These are phyloP conservation scores for Andrena flavipes DNA, from an alignment of 2,888 invertebrate species.

Conservation along the genomic window DNA sequence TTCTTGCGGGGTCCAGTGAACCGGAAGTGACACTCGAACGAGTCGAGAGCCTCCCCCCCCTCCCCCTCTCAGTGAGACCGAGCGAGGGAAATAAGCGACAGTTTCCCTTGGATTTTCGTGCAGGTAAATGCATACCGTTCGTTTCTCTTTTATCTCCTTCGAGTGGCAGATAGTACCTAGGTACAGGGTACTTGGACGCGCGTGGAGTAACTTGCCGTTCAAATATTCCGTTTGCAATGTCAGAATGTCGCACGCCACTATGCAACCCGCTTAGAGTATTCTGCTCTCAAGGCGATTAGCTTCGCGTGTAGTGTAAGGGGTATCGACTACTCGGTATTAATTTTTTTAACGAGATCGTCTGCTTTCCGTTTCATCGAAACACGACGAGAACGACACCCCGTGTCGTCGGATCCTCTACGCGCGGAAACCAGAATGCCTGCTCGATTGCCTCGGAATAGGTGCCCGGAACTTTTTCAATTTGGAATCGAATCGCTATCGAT, in stretches of 20 bases:
- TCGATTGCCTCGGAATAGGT: neutral
- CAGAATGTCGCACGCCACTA: too few relatives aligned
- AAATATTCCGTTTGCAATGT: too few relatives aligned
- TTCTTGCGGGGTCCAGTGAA: constrained; percentile 24
- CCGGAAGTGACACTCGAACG: constrained; percentile 43
- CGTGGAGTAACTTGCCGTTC: too few relatives aligned
- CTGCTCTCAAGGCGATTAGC: too few relatives aligned
- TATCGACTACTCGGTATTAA: neutral
- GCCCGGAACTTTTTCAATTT: constrained; percentile 30
- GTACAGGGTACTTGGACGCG: neutral
- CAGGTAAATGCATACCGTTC: constrained; percentile 27
- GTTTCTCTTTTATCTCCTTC: neutral
- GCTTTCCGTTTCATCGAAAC: neutral
- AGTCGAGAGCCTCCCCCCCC: too few relatives aligned
- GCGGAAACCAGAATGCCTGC: constrained; percentile 5
- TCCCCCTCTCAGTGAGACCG: constrained; percentile 32
- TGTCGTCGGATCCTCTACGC: neutral
- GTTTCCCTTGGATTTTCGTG: neutral
- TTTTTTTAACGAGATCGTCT: neutral
- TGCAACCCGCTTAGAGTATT: too few relatives aligned
- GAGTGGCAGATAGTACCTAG: neutral
- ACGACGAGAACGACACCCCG: neutral
- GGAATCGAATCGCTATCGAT: constrained; percentile 10
- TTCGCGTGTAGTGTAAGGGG: too few relatives aligned
- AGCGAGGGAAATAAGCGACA: neutral